Percentiles rank a stretch among this genome's conserved stretches.
These are phyloP conservation scores for Tinea trinotella DNA, from an alignment of 2,888 invertebrate genomes.

Conservation along the genomic window DNA sequence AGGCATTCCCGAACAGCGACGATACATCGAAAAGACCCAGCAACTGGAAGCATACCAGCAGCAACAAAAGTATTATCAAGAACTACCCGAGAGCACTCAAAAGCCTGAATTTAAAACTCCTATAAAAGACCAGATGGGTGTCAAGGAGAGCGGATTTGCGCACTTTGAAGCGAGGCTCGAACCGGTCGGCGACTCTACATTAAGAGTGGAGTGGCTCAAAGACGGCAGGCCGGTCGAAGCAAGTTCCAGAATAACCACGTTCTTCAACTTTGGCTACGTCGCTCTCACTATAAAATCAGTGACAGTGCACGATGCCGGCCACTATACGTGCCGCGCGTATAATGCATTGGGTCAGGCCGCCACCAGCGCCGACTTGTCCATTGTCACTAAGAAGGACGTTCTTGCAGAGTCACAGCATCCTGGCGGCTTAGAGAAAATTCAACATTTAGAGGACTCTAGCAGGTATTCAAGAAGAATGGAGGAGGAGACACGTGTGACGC, in stretches of 20 bases:
- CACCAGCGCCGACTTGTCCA: slow-evolving; percentile 85
- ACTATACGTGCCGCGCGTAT: slow-evolving; percentile 90
- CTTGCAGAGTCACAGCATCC: slow-evolving; percentile 94
- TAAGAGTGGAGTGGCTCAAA: slow-evolving; percentile 94
- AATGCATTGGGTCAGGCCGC: slow-evolving; percentile 90
- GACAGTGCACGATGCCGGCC: slow-evolving; percentile 90
- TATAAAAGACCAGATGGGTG: slow-evolving; percentile 87
- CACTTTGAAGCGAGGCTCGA: slow-evolving; percentile 96
- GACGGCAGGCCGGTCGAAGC: slow-evolving; percentile 93
- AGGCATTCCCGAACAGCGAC: slow-evolving; percentile 91
- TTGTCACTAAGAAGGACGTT: slow-evolving; percentile 88
- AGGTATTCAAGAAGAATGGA: slow-evolving; percentile 78
- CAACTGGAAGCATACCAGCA: slow-evolving; percentile 91
- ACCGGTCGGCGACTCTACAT: slow-evolving; percentile 91
- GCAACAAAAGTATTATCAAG: slow-evolving; percentile 84
- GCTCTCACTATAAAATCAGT: slow-evolving; percentile 94
- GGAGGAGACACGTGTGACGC: slow-evolving; percentile 83
- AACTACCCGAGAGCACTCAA: slow-evolving; percentile 83
- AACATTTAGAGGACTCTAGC: slow-evolving; percentile 87
- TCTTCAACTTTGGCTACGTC: slow-evolving; percentile 96
- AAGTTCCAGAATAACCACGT: slow-evolving; percentile 92
- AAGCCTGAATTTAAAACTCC: slow-evolving; percentile 92
- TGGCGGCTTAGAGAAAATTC: slow-evolving; percentile 92
- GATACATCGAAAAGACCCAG: slow-evolving; percentile 93
- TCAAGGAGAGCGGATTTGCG: slow-evolving; percentile 93